Evolutionary conservation across 2,113 vertebrate species (phyloP).

Genomic region (Microcebus ravelobensis): DNA sequence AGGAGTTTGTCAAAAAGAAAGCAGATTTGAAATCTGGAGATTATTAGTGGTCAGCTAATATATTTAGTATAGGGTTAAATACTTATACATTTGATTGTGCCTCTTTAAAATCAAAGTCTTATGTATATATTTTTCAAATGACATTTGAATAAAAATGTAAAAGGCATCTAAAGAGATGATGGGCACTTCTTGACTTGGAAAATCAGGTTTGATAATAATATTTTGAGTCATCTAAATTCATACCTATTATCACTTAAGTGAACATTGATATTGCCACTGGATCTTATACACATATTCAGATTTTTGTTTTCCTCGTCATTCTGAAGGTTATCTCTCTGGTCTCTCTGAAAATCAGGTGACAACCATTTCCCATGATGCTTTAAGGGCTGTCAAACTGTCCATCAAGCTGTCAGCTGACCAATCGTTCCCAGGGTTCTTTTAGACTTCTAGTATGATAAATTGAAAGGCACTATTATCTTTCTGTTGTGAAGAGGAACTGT

Average conservation of each 20-base stretch:
- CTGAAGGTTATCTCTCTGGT: conserved; percentile 98
- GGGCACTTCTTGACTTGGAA: conserved; percentile 70
- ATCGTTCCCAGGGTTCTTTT: conserved; percentile 93
- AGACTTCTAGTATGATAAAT: conserved; percentile 90
- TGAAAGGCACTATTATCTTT: conserved; percentile 95
- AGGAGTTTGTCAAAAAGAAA: neutral
- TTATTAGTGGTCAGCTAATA: neutral
- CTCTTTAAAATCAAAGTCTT: conserved; percentile 25
- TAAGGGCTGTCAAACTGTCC: conserved; percentile 97
- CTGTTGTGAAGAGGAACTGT: conserved; percentile 93
- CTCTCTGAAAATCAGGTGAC: conserved; percentile 96
- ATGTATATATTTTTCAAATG: conserved; percentile 59
- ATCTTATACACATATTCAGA: conserved; percentile 87
- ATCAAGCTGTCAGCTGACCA: conserved; percentile 96
- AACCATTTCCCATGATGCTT: conserved; percentile 98
- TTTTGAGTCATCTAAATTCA: conserved; percentile 83
- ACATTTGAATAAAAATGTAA: conserved; percentile 61
- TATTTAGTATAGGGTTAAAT: conserved; percentile 47
- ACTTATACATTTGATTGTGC: neutral
- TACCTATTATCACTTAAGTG: conserved; percentile 80
- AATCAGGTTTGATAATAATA: conserved; percentile 77
- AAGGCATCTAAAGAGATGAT: conserved; percentile 74
- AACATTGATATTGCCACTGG: conserved; percentile 80
- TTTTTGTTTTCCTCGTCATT: conserved; percentile 94
- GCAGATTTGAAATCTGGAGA: conserved; percentile 32